Base-by-base conservation (phyloP, 2,113 vertebrate species). In the Leptobrachium ailaonicum region DNA sequence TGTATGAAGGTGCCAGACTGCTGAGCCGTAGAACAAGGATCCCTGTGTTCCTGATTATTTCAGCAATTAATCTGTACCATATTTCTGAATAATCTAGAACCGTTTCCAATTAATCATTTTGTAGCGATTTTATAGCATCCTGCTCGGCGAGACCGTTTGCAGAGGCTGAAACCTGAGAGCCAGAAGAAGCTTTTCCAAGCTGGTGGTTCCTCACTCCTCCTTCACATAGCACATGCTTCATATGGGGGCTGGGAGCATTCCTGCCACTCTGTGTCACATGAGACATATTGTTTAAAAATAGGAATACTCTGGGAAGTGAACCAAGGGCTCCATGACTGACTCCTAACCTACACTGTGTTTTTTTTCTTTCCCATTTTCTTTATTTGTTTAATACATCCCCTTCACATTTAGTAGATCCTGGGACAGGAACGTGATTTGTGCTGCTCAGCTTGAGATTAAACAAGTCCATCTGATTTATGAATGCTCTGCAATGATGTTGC, bases 221-320 rank as follows among this genome's bases (percentile, higher is more conserved):
- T 47, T 78, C 67, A 53, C 20, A 71, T 20, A 66, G 13, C 77
- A 66, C 66, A 77, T 79, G 69, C 62, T n/a, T 72, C 11, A 7
- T 50, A 4, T 58, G 67, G 43, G 60, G 6, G 8, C 2, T 43
- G 72, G 72, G 72, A 74, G n/a, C 32, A 62, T 71, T 71, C 1
- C 64, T 71, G 67, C 69, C 69, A 63, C 41, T 71, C 43, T 79
- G 6, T 78, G 66, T 63, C 68, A 54, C 13, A 76, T 20, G 43
- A 71, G 68, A 50, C 44, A 71, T 77, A 58, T 77, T 78, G 76
- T 60, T 47, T 78, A 78, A 78, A 71, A 71, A 78, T 71, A 78
- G 67, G 76, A 43, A 41, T 54, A 20, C 47, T 71, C 7, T 0
- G 10, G 43, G 54, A 10, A 44, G 12, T 14, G 14, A 41, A 63